Percentiles rank a stretch among this genome's conserved stretches.
Conservation (phyloP, 2,113 vertebrate species). For the Clinocottus analis region DNA sequence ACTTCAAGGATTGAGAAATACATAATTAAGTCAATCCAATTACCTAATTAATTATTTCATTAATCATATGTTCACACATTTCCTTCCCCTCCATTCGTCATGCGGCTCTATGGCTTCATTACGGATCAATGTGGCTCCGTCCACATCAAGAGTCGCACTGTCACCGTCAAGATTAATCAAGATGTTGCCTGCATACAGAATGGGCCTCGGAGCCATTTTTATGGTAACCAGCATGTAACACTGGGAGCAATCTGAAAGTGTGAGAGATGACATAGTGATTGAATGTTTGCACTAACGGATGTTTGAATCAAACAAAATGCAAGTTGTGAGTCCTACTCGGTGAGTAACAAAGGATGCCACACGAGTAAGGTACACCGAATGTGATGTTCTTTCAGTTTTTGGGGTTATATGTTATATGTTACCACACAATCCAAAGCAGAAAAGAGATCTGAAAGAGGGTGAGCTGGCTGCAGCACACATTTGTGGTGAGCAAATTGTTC, state of each 20-base stretch:
- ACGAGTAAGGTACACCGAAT: background rate
- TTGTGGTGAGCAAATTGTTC: constrained; percentile 40
- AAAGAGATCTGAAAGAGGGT: background rate
- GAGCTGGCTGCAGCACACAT: constrained; percentile 18
- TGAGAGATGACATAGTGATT: constrained; percentile 20
- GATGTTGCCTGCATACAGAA: constrained; percentile 79
- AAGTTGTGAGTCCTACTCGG: background rate
- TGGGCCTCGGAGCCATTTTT: constrained; percentile 51
- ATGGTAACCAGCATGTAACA: constrained; percentile 64
- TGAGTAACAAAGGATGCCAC: background rate
- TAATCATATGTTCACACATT: constrained; percentile 79
- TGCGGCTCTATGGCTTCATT: constrained; percentile 80
- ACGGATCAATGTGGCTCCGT: constrained; percentile 82
- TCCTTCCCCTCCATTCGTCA: constrained; percentile 77
- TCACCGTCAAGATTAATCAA: constrained; percentile 83
- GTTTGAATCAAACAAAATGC: constrained; percentile 2
- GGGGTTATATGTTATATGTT: background rate
- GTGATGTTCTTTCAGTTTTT: background rate
- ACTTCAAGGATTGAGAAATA: constrained; percentile 69
- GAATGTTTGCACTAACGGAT: constrained; percentile 36
- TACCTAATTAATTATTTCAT: constrained; percentile 81
- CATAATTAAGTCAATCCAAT: constrained; percentile 76
- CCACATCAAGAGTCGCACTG: constrained; percentile 75
- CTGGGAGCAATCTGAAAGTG: constrained; percentile 29
- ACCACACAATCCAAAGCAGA: background rate